phyloP scores from a whole-genome alignment of 2,888 invertebrate species.

The Rotaria socialis region DNA sequence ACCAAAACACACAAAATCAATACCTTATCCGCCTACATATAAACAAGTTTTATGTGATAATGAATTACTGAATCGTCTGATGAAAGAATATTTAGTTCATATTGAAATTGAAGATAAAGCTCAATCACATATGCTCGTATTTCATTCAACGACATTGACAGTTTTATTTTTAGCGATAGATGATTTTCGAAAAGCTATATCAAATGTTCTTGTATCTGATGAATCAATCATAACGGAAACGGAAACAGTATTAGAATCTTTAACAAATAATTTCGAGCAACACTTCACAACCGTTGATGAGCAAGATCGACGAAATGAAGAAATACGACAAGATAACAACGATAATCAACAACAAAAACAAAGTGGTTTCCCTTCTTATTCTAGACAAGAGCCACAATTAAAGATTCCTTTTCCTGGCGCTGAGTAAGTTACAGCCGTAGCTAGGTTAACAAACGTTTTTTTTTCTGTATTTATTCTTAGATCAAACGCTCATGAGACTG shows the following conservation, averaged over 20 bases:
- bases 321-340: neutral
- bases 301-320: neutral
- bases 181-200: neutral
- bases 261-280: neutral
- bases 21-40: neutral
- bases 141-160: neutral
- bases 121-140: neutral
- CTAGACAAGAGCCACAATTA: neutral
- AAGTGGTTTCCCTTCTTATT: neutral
- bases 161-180: neutral
- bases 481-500: neutral
- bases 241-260: neutral
- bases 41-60: neutral
- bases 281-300: neutral
- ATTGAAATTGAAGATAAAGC: neutral
- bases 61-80: constrained; percentile 12
- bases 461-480: neutral
- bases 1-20: neutral
- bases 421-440: neutral
- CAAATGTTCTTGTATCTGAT: neutral
- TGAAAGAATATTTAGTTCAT: constrained; percentile 30
- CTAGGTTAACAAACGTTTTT: too few relatives aligned
- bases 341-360: neutral
- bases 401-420: neutral
- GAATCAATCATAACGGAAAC: neutral